Conservation (phyloP, 2,113 vertebrate genomes). For the Podocnemis expansa region DNA sequence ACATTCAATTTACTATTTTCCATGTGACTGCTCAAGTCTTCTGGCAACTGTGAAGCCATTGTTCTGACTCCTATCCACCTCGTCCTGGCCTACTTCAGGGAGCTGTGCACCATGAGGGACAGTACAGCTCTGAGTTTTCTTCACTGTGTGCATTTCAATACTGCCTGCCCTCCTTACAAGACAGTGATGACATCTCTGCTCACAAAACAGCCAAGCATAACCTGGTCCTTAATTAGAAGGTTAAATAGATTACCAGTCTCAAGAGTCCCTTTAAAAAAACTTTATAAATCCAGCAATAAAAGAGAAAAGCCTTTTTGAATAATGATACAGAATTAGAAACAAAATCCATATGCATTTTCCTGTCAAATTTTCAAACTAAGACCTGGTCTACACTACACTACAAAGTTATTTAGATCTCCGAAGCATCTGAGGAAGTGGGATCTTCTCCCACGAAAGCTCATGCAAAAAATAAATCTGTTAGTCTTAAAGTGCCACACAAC, state of each 20-base stretch:
- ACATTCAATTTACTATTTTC: neutral
- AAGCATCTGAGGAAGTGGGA: no score
- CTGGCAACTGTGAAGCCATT: neutral
- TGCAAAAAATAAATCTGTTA: no score
- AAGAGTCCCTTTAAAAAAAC: neutral
- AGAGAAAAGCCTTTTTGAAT: neutral
- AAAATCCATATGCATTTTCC: neutral
- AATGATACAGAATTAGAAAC: neutral
- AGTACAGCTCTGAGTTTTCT: neutral
- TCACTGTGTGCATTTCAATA: neutral
- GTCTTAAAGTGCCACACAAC: no score
- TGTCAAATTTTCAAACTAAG: neutral
- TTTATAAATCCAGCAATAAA: neutral
- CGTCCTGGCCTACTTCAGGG: neutral
- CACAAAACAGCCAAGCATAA: accelerated
- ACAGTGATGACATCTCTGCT: neutral
- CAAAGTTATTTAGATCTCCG: no score
- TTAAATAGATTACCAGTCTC: accelerated
- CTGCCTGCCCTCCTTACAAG: neutral
- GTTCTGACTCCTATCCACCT: neutral
- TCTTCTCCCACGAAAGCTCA: no score
- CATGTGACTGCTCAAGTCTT: neutral
- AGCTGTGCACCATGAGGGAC: neutral
- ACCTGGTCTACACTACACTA: no score
- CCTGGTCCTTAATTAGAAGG: neutral